Percentiles rank a stretch among this genome's conserved stretches.
phyloP scores from a whole-genome alignment of 1,140 invertebrate genomes.

The Phocides pigmalion region DNA sequence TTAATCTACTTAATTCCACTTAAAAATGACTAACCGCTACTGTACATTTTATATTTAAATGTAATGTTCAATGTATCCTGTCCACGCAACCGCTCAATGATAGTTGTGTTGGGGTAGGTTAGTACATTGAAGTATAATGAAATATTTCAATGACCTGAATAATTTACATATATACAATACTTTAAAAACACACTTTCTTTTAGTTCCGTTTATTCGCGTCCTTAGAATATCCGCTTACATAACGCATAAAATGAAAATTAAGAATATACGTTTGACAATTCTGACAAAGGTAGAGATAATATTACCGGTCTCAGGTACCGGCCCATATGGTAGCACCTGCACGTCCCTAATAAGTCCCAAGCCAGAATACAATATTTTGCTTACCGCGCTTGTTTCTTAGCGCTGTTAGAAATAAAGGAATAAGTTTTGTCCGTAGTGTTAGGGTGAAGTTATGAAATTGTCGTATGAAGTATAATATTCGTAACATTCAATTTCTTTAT shows the following conservation, averaged over 20 bases:
- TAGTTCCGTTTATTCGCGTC: not conserved
- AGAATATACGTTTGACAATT: conserved; percentile 41
- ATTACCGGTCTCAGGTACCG: conserved; percentile 57
- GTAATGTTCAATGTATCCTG: conserved; percentile 9
- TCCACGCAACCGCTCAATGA: conserved; percentile 5
- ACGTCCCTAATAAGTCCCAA: conserved; percentile 44
- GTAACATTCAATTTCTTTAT: too few relatives aligned
- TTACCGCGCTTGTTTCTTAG: conserved; percentile 28
- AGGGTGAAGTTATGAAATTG: too few relatives aligned
- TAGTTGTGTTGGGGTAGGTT: conserved; percentile 11
- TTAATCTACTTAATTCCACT: too few relatives aligned
- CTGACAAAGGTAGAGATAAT: conserved; percentile 43
- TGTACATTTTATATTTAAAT: not conserved
- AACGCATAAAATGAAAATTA: conserved; percentile 15
- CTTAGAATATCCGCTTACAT: conserved; percentile 2
- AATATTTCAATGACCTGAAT: not conserved
- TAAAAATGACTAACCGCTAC: not conserved
- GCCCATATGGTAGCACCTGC: conserved; percentile 63
- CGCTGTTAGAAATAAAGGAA: not conserved
- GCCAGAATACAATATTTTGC: conserved; percentile 40
- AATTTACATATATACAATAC: too few relatives aligned
- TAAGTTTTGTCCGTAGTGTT: not conserved
- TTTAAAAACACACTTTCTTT: too few relatives aligned
- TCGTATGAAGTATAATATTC: too few relatives aligned
- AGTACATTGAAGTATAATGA: not conserved